Evolutionary conservation across 2,113 vertebrate genomes (phyloP), one percentile per base, ranked within the genome.

Genomic region (Arvicanthis niloticus): DNA sequence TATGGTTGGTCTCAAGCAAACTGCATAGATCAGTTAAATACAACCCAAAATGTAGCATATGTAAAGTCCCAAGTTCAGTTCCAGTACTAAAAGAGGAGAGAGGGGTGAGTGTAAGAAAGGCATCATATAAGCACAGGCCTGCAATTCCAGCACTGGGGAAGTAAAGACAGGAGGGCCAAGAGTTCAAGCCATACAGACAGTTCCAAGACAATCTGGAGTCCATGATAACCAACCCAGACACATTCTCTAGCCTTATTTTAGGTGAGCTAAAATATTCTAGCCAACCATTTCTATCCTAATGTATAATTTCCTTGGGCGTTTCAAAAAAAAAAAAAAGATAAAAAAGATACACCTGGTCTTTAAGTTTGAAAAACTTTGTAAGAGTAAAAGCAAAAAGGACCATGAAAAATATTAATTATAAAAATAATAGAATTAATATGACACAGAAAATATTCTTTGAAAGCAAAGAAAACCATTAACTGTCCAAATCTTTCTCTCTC

Each of bases 351-450:
- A 89, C 22, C 34, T 88, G 45, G 11, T 78, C 21, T 75, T 89
- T 75, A 60, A 84, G n/a, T 76, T 80, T 75, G 26, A 96, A 96
- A 94, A 89, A 72, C 81, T 29, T 87, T 84, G 6, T 85, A 85
- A 86, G 37, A 94, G 62, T 78, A 94, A 91, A n/a, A 95, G 60
- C 24, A 91, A 45, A 84, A 53, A 13, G 86, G 7, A 78, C 91
- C 24, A 53, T 70, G 76, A 11, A 70, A 73, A 91, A 78, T 40
- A 42, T 81, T 81, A 86, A 92, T 93, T 93, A 78, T 21, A 67
- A 81, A 77, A 88, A 31, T 73, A 84, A 80, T 7, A 34, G 86
- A 88, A 93, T 89, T 67, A 91, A 95, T 26, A 42, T 89, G 51
- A 89, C 29, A 51, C 12, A 21, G 15, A 29, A 37, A 76, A 34